Evolutionary conservation across 2,888 invertebrate genomes (phyloP).

Genomic region (Chymomyza fuscimana): DNA sequence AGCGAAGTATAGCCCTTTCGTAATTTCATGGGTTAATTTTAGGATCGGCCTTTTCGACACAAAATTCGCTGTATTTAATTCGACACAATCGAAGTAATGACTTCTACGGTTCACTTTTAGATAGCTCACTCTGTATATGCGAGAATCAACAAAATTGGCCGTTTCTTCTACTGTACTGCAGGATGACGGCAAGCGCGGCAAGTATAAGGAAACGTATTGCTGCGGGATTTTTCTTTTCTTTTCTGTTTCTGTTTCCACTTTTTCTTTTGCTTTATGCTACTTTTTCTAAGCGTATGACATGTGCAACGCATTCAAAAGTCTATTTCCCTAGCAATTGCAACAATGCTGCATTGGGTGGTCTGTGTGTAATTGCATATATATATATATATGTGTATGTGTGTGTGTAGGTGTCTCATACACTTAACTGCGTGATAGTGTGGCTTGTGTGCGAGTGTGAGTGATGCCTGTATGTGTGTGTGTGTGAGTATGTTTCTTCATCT

Average conservation of each 20-base stretch:
- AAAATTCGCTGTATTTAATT: too few species aligned
- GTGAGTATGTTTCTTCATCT: slow-evolving; percentile 10
- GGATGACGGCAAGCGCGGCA: background rate
- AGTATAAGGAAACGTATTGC: slow-evolving; percentile 46
- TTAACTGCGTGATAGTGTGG: slow-evolving; percentile 20
- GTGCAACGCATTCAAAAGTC: slow-evolving; percentile 71
- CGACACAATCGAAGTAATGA: too few species aligned
- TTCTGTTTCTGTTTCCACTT: slow-evolving; percentile 14
- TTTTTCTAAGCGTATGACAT: slow-evolving; percentile 68
- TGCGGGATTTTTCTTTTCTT: slow-evolving; percentile 38
- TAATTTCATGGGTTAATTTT: too few species aligned
- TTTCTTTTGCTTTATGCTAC: slow-evolving; percentile 12
- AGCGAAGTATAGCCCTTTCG: too few species aligned
- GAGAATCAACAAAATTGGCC: background rate
- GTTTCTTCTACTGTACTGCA: background rate
- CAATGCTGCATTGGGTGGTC: slow-evolving; percentile 48
- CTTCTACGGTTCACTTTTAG: too few species aligned
- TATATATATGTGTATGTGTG: background rate
- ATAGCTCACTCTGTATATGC: too few species aligned
- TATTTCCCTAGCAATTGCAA: slow-evolving; percentile 72
- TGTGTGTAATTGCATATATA: slow-evolving; percentile 43
- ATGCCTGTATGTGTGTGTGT: slow-evolving; percentile 41
- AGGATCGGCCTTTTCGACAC: too few species aligned
- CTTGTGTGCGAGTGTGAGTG: slow-evolving; percentile 17
- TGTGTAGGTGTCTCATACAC: slow-evolving; percentile 27